These are phyloP conservation scores for Archaeoteleia sp. DNA, from an alignment of 2,888 invertebrate genomes.

Conservation along the genomic window DNA sequence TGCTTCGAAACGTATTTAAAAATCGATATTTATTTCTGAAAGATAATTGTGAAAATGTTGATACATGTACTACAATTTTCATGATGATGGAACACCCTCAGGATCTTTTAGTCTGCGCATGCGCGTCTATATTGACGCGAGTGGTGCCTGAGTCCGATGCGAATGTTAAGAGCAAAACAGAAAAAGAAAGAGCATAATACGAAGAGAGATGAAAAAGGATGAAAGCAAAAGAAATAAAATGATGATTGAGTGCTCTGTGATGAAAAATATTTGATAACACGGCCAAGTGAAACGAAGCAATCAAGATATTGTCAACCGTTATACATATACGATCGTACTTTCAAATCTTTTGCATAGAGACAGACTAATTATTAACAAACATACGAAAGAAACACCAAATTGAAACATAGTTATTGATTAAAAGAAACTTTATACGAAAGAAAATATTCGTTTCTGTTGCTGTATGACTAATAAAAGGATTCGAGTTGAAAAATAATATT, in stretches of 20 bases:
- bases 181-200: slow-evolving; percentile 50
- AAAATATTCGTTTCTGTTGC: too few species aligned
- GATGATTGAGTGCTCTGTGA: slow-evolving; percentile 2
- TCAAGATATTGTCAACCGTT: too few species aligned
- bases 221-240: slow-evolving; percentile 10
- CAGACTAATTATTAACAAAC: too few species aligned
- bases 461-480: too few species aligned
- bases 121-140: slow-evolving; percentile 70
- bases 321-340: too few species aligned
- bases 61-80: slow-evolving; percentile 16
- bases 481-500: too few species aligned
- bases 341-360: too few species aligned
- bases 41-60: not conserved
- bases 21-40: too few species aligned
- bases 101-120: slow-evolving; percentile 60
- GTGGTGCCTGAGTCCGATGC: slow-evolving; percentile 59
- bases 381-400: too few species aligned
- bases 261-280: slow-evolving; percentile 9
- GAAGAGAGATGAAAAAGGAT: slow-evolving; percentile 31
- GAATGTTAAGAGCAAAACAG: slow-evolving; percentile 63
- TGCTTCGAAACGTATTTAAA: too few species aligned
- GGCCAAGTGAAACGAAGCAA: not conserved
- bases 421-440: too few species aligned
- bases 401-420: too few species aligned
- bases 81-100: slow-evolving; percentile 36